Conservation (phyloP, 1,140 invertebrate species). For the Ctenoplectra terminalis region DNA sequence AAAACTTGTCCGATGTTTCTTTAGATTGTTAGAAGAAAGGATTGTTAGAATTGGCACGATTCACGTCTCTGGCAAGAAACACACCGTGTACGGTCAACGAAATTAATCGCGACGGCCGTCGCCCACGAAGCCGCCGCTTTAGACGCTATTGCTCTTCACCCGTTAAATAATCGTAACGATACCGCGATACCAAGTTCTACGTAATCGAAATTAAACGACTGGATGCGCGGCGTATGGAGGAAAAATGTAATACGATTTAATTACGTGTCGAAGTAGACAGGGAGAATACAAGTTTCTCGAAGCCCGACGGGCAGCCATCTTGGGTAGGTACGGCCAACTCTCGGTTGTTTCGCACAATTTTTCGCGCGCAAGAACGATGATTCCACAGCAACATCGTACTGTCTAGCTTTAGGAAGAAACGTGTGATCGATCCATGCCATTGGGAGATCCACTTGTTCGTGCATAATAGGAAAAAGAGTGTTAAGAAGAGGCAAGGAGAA, state of each 20-base stretch:
- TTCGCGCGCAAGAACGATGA: conserved; percentile 31
- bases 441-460: background rate
- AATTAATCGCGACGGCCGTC: conserved; percentile 57
- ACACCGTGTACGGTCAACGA: background rate
- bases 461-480: conserved; percentile 1
- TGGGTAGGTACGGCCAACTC: conserved; percentile 64
- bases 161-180: background rate
- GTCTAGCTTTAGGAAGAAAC: background rate
- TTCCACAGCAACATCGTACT: conserved; percentile 1
- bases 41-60: background rate
- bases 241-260: conserved; percentile 29
- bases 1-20: background rate
- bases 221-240: background rate
- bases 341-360: conserved; percentile 48
- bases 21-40: background rate
- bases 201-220: background rate
- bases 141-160: conserved; percentile 4
- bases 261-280: conserved; percentile 35
- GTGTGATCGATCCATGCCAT: background rate
- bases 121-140: conserved; percentile 39
- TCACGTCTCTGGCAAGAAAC: background rate
- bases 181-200: background rate
- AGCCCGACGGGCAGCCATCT: conserved; percentile 80
- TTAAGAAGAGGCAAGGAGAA: background rate
- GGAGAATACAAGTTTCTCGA: conserved; percentile 63